Evolutionary conservation across 1,140 invertebrate genomes (phyloP).

Genomic region (Temnothorax nylanderi): DNA sequence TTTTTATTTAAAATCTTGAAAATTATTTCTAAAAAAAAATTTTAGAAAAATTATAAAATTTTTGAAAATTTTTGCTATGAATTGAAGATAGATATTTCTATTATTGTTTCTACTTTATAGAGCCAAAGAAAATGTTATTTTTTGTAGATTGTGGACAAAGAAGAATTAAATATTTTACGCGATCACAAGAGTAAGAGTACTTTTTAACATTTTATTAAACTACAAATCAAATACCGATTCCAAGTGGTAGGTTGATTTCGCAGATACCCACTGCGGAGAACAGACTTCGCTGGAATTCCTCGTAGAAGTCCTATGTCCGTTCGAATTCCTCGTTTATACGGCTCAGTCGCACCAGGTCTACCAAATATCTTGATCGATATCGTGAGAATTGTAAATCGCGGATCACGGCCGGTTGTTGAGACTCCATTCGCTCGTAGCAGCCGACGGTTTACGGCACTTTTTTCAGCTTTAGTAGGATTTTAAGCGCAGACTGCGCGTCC

Average conservation of each 20-base stretch:
- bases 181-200: not conserved
- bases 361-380: conserved; percentile 71
- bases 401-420: conserved; percentile 44
- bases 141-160: not conserved
- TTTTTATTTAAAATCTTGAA: not conserved
- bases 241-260: not conserved
- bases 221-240: conserved; percentile 1
- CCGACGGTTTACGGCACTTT: conserved; percentile 12
- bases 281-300: not conserved
- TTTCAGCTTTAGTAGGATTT: conserved; percentile 7
- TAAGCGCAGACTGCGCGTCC: not conserved
- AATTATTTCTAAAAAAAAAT: not conserved
- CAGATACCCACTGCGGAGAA: not conserved
- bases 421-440: conserved; percentile 31
- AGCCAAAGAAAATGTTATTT: not conserved
- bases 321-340: conserved; percentile 53
- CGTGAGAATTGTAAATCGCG: conserved; percentile 67
- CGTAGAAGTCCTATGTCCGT: conserved; percentile 31
- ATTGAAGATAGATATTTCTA: not conserved
- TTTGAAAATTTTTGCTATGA: not conserved
- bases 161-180: not conserved
- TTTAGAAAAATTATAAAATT: not conserved
- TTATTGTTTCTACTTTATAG: not conserved
- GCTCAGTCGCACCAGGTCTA: not conserved
- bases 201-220: not conserved